Evolutionary conservation across 2,888 invertebrate species (phyloP), one percentile per base, ranked within the genome.

Genomic region (Chromoteleia sp.): DNA sequence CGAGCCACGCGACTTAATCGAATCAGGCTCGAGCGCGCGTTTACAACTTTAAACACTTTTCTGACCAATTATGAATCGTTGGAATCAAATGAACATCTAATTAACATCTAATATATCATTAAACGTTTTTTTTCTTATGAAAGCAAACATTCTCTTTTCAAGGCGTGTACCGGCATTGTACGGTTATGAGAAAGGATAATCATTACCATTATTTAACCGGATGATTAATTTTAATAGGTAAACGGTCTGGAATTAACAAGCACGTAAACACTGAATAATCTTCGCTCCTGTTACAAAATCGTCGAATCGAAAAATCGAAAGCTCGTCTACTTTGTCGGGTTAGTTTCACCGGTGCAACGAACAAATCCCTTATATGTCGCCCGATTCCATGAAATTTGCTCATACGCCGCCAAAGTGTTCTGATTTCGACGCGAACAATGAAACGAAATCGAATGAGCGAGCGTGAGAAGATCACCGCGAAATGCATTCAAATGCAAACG

Each of bases 381-480:
- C 10, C 8, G 14, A 30, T 61, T 68, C 52, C 43, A 52, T 52
- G 52, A 76, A 52, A 68, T 59, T 21, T 52, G 68, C 25, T 68
- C 61, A 19, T 65, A 65, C 10, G 58, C 15, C 12, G 56, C 45
- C 29, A 61, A 77, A 73, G 41, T 59, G 70, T 33, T 78, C 74
- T 63, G 73, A 81, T 77, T 81, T 58, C 81, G 10, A 12, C 41
- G 68, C 30, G 7, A 71, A 81, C 77, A 81, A 81, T 81, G 63
- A 33, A 65, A 82, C 70, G 81, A 78, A 78, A 82, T 77, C 81
- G 77, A 82, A 82, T 78, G 74, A 74, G 63, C 74, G 77, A 82
- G 78, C 82, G 82, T 82, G 82, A 70, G 82, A 82, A 56, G 52
- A 77, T 50, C 68, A 48, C 39, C 25, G 74, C 54, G 15, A 14